Percentiles rank a stretch among this genome's conserved stretches.
phyloP scores from a whole-genome alignment of 2,113 vertebrate species.

The Passer montanus region DNA sequence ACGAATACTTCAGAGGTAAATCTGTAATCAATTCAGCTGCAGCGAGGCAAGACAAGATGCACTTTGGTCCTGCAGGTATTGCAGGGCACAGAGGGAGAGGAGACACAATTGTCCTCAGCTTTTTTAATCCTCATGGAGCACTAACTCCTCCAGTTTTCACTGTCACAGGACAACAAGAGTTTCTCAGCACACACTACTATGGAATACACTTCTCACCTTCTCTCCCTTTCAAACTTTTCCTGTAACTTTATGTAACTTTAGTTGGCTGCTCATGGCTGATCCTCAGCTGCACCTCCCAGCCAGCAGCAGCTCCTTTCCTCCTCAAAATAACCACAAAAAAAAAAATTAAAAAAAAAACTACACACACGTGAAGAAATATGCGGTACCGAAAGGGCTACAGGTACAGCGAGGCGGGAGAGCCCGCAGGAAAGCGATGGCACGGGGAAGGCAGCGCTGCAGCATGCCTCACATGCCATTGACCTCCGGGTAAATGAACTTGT shows the following conservation, averaged over 20 bases:
- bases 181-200: neutral
- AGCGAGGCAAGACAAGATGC: fast-evolving
- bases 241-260: neutral
- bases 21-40: neutral
- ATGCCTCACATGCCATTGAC: neutral
- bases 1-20: neutral
- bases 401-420: neutral
- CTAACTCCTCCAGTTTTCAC: neutral
- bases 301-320: neutral
- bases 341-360: too few relatives aligned
- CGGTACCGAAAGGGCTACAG: neutral
- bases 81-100: fast-evolving
- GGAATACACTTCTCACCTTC: neutral
- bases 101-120: neutral
- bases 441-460: neutral
- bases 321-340: neutral
- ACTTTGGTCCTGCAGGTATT: neutral
- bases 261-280: neutral
- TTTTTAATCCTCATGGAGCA: neutral
- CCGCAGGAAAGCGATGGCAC: neutral
- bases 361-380: fast-evolving
- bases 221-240: neutral
- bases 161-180: neutral
- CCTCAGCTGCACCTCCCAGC: neutral
- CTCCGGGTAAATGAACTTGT: slow-evolving; percentile 9